phyloP scores from a whole-genome alignment of 2,888 invertebrate genomes.

The Luffia ferchaultella region DNA sequence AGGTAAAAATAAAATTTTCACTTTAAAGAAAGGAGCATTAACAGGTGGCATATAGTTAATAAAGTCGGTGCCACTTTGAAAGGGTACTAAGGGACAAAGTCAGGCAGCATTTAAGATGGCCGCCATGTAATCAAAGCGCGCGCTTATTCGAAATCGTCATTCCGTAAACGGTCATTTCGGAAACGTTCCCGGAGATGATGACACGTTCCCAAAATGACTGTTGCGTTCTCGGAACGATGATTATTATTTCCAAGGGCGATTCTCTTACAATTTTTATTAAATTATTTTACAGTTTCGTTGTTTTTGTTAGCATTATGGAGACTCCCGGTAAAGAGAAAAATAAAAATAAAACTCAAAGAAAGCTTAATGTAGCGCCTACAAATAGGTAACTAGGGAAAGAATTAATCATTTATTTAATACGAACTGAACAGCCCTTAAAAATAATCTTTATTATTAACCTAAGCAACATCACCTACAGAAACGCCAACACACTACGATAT shows the following conservation, averaged over 20 bases:
- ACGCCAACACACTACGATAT: too few species aligned
- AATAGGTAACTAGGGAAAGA: too few species aligned
- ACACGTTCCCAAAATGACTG: not conserved
- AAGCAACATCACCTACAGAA: slow-evolving; percentile 10
- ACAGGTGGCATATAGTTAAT: too few species aligned
- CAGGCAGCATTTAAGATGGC: not conserved
- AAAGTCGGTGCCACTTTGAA: too few species aligned
- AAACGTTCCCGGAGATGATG: slow-evolving; percentile 1
- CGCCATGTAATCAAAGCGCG: slow-evolving; percentile 2
- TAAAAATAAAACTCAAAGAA: slow-evolving; percentile 12
- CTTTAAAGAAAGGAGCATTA: too few species aligned
- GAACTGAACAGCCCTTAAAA: slow-evolving; percentile 11
- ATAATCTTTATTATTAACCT: slow-evolving; percentile 18
- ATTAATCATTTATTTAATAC: too few species aligned
- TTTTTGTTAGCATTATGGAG: not conserved
- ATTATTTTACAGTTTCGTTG: not conserved
- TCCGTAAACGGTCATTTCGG: slow-evolving; percentile 1
- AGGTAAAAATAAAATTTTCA: too few species aligned
- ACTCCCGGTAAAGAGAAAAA: not conserved
- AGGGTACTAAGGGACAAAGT: too few species aligned
- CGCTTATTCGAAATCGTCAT: slow-evolving; percentile 2
- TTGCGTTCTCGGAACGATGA: not conserved
- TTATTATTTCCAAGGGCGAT: not conserved
- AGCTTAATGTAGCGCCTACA: too few species aligned
- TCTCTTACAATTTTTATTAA: not conserved